A percentile compares a stretch with the other conserved stretches of the same genome.
Evolutionary conservation across 2,888 invertebrate species (phyloP).

Genomic region (Falcaria lacertinaria): DNA sequence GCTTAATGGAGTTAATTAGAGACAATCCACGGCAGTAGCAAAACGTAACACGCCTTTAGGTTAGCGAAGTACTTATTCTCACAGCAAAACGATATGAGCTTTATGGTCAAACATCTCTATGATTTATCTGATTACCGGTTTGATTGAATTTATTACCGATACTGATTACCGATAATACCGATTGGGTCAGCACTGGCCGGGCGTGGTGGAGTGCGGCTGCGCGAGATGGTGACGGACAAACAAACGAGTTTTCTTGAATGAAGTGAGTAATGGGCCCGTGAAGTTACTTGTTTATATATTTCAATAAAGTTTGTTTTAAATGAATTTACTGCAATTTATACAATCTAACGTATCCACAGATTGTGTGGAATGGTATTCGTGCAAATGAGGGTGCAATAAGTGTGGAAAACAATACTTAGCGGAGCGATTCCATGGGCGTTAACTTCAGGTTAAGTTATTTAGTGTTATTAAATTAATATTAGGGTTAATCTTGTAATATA

Average conservation of each 20-base stretch:
- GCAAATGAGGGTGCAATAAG: conserved; percentile 32
- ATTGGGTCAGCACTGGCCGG: conserved; percentile 42
- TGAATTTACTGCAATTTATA: conserved; percentile 23
- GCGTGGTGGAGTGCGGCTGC: conserved; percentile 76
- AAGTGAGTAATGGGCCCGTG: conserved; percentile 57
- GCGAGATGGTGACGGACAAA: too few relatives aligned
- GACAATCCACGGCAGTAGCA: too few relatives aligned
- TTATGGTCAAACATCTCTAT: too few relatives aligned
- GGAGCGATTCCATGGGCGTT: conserved; percentile 70
- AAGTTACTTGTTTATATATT: conserved; percentile 58
- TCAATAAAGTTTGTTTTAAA: conserved; percentile 38
- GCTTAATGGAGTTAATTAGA: too few relatives aligned
- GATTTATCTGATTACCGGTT: too few relatives aligned
- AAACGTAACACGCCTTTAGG: too few relatives aligned
- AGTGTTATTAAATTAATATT: conserved; percentile 70
- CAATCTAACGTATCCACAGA: conserved; percentile 13
- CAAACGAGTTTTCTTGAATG: conserved; percentile 47
- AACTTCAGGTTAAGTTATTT: conserved; percentile 65
- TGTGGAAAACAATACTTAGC: conserved; percentile 32
- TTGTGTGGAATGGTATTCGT: conserved; percentile 26
- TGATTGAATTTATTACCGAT: conserved; percentile 27
- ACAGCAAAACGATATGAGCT: too few relatives aligned
- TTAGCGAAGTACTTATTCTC: too few relatives aligned
- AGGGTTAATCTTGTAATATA: conserved; percentile 40
- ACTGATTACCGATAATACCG: conserved; percentile 14